Evolutionary conservation across 2,888 invertebrate genomes (phyloP), one percentile per base, ranked within the genome.

Genomic region (Liodrosophila aerea): DNA sequence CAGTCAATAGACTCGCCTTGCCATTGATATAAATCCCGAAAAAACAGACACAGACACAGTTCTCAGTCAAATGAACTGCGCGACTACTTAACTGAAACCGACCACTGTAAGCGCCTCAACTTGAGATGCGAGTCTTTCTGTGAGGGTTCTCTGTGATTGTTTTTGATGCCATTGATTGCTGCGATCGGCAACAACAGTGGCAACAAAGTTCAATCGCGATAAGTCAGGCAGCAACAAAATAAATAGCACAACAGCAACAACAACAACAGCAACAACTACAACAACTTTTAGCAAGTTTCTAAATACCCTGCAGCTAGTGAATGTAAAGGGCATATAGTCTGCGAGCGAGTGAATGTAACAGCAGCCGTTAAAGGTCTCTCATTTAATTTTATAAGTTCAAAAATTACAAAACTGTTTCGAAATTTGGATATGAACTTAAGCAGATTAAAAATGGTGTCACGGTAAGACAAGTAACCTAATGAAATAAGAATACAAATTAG

Each of bases 201-300:
- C 84, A 73, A 53, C 73, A 84, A 73, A 84, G 78, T 76, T 80
- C 86, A 84, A 84, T 86, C 81, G 65, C 81, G 86, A 80, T 80
- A 69, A 56, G 37, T 61, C 41, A 11, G 41, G 30, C 51, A 50
- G 51, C 58, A 41, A 7, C 15, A 29, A 36, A 57, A 22, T 11
- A 44, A 34, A 41, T 29, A 41, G 27, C 54, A 60, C 31, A 43
- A 31, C 13, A 45, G 22, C 40, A 62, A 52, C 9, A 44, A 47
- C 39, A 73, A 66, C 52, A 70, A 46, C 33, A 47, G 18, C 4
- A 3, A 7, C 3, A 7, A 11, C 8, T n/a, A n/a, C n/a, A n/a
- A 34, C 50, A 47, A 63, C 37, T 46, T 57, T 64, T 39, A 58
- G 52, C 56, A 40, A 53, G 46, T 46, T 69, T 62, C 7, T 37